Conservation (phyloP, 1,140 invertebrate species). For the Pseudomyrmex flavicornis region DNA sequence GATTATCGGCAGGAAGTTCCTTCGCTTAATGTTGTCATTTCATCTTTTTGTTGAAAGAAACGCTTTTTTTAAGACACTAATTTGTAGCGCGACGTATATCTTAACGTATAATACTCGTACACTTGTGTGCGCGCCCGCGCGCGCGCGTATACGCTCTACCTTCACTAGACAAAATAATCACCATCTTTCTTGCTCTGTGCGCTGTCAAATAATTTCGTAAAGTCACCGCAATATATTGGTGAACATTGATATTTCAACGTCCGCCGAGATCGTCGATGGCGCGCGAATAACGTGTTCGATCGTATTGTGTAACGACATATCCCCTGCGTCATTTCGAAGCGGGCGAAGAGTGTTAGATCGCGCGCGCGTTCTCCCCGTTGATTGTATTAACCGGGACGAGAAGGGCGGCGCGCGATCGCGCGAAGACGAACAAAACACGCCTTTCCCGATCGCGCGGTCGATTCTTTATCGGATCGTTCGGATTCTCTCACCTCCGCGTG, state of each 20-base stretch:
- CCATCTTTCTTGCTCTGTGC: conserved; percentile 18
- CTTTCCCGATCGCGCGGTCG: conserved; percentile 35
- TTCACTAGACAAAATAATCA: conserved; percentile 50
- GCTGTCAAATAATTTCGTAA: conserved; percentile 45
- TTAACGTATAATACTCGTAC: not conserved
- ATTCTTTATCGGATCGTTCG: conserved; percentile 57
- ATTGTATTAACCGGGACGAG: conserved; percentile 30
- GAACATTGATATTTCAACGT: conserved; percentile 50
- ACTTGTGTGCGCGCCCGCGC: no score
- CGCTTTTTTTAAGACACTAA: conserved; percentile 13
- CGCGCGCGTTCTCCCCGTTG: conserved; percentile 18
- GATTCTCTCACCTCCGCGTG: not conserved
- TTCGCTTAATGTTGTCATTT: not conserved
- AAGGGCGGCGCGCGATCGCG: conserved; percentile 32
- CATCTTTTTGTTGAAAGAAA: not conserved
- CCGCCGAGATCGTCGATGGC: conserved; percentile 35
- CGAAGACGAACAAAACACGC: conserved; percentile 58
- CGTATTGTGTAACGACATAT: conserved; percentile 37
- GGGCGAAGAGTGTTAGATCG: conserved; percentile 12
- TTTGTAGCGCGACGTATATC: conserved; percentile 36
- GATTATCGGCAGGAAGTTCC: not conserved
- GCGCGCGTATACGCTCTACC: not conserved
- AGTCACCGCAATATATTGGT: conserved; percentile 59
- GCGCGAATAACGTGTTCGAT: conserved; percentile 48
- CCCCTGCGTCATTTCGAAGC: conserved; percentile 33